Evolutionary conservation across 92 coral and sea anemone genomes (phyloP).

Genomic region (Palythoa heliodiscus): DNA sequence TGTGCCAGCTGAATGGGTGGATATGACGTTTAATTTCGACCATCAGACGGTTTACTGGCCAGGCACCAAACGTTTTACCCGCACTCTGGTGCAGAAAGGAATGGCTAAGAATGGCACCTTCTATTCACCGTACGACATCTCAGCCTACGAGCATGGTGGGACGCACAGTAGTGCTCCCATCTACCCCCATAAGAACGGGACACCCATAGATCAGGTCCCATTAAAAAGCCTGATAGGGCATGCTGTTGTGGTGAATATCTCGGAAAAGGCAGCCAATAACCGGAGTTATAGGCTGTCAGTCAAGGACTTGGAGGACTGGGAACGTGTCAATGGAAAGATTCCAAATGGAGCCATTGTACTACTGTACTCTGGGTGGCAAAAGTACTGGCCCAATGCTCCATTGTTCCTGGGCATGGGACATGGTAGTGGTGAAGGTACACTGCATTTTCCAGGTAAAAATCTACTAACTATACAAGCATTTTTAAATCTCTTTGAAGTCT

Average conservation of each 20-base stretch:
- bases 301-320: slow-evolving; percentile 62
- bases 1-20: slow-evolving; percentile 53
- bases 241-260: slow-evolving; percentile 75
- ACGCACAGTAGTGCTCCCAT: slow-evolving; percentile 82
- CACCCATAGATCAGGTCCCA: slow-evolving; percentile 78
- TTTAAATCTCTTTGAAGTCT: background rate
- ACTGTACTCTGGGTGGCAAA: slow-evolving; percentile 53
- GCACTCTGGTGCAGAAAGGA: slow-evolving; percentile 42
- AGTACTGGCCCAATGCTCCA: slow-evolving; percentile 43
- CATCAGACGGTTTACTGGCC: slow-evolving; percentile 80
- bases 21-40: slow-evolving; percentile 64
- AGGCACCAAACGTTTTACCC: slow-evolving; percentile 42
- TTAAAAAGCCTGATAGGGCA: slow-evolving; percentile 71
- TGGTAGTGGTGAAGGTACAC: slow-evolving; percentile 36
- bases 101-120: slow-evolving; percentile 38
- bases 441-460: slow-evolving; percentile 83
- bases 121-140: slow-evolving; percentile 53
- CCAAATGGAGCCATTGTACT: slow-evolving; percentile 55
- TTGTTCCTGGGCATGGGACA: slow-evolving; percentile 54
- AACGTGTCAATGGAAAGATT: slow-evolving; percentile 50
- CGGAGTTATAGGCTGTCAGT: slow-evolving; percentile 36
- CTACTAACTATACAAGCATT: background rate
- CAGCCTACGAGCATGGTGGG: slow-evolving; percentile 75
- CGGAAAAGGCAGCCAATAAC: slow-evolving; percentile 66
- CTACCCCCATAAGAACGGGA: slow-evolving; percentile 61